Evolutionary conservation across 2,797 vertebrate genomes (phyloP).

Genomic region (Valencia hispanica): DNA sequence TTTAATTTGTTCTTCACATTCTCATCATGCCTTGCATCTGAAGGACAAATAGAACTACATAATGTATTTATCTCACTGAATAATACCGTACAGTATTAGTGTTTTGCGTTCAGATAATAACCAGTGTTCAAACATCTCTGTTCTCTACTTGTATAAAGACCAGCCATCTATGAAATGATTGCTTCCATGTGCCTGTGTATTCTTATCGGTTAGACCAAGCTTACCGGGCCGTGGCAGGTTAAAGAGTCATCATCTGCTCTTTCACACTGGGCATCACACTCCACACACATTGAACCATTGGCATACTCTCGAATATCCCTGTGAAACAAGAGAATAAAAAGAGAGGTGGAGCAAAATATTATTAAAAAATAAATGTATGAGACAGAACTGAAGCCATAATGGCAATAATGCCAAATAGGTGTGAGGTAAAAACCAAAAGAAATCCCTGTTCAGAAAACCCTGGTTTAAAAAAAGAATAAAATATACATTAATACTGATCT

Average conservation of each 20-base stretch:
- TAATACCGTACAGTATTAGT: neutral
- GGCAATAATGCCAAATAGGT: neutral
- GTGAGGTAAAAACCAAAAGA: neutral
- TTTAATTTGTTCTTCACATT: neutral
- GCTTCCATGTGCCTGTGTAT: neutral
- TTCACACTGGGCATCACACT: conserved; percentile 94
- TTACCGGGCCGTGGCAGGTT: conserved; percentile 93
- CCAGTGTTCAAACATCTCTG: neutral
- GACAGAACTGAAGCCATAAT: neutral
- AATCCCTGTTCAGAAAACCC: neutral
- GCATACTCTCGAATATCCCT: conserved; percentile 95
- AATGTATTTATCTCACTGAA: neutral
- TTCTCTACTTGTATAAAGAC: neutral
- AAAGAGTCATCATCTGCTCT: conserved; percentile 88
- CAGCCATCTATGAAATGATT: neutral
- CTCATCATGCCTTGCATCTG: neutral
- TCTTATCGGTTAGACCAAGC: conserved; percentile 39
- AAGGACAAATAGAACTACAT: neutral
- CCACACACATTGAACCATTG: conserved; percentile 91
- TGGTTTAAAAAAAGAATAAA: neutral
- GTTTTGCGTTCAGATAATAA: neutral
- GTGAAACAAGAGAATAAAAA: conserved; percentile 42
- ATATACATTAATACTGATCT: neutral
- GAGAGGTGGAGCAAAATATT: conserved; percentile 32
- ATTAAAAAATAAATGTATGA: neutral